phyloP scores from a whole-genome alignment of 2,797 vertebrate genomes.

The Coreius guichenoti region DNA sequence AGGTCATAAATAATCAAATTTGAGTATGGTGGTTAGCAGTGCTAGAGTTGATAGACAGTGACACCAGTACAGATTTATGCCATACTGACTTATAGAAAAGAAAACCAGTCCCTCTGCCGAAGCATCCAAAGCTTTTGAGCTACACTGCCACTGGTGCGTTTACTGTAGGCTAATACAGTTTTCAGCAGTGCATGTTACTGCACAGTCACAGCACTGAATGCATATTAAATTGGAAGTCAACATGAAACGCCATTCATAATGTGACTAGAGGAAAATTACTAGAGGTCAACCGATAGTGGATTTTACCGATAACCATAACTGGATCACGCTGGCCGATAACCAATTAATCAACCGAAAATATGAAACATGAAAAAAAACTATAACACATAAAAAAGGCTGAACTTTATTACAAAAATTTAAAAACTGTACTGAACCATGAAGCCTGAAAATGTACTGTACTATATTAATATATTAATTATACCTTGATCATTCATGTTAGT shows the following conservation, averaged over 20 bases:
- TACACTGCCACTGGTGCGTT: conserved; percentile 12
- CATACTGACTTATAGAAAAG: conserved; percentile 45
- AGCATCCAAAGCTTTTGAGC: not conserved
- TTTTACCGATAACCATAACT: no score
- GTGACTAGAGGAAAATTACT: not conserved
- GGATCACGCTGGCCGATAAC: no score
- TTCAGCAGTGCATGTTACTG: not conserved
- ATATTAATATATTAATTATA: no score
- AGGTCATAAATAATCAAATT: conserved; percentile 70
- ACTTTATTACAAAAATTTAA: no score
- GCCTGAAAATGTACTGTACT: no score
- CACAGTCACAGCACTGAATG: not conserved
- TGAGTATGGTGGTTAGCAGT: conserved; percentile 59
- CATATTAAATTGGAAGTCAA: conserved; percentile 14
- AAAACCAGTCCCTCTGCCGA: conserved; percentile 43
- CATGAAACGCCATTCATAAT: not conserved
- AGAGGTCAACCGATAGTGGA: not conserved
- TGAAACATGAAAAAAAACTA: no score
- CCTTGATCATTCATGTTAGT: no score
- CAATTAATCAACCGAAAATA: no score
- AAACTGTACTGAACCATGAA: no score
- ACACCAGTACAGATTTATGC: conserved; percentile 63
- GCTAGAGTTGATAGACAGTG: conserved; percentile 59
- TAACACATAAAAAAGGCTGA: no score
- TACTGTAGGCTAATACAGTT: not conserved